These are phyloP conservation scores for Lycophotia porphyrea DNA, from an alignment of 2,888 invertebrate genomes.

Conservation along the genomic window DNA sequence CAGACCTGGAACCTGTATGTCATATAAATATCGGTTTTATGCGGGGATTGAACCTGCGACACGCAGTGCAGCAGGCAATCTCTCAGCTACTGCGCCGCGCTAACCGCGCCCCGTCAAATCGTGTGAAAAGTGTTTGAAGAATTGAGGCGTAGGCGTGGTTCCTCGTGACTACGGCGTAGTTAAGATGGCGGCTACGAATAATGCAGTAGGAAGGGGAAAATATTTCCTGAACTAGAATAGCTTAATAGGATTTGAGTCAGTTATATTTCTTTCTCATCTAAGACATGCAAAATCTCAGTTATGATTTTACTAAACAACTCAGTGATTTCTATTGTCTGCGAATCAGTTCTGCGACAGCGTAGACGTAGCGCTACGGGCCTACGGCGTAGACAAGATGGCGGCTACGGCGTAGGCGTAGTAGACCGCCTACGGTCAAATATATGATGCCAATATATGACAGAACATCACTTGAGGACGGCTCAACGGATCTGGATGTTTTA, in stretches of 20 bases:
- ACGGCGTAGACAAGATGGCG: conserved; percentile 20
- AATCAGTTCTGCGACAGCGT: not conserved
- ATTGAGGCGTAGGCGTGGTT: conserved; percentile 1
- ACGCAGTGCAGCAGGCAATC: too few relatives aligned
- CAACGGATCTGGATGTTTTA: not conserved
- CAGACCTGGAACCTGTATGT: too few relatives aligned
- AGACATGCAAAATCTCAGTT: not conserved
- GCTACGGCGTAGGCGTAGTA: not conserved
- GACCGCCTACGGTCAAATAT: too few relatives aligned
- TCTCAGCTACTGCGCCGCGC: too few relatives aligned
- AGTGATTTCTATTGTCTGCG: not conserved
- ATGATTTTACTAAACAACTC: too few relatives aligned
- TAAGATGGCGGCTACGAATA: not conserved
- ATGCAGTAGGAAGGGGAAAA: too few relatives aligned
- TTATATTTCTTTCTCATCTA: not conserved
- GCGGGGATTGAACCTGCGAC: too few relatives aligned
- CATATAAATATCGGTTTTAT: too few relatives aligned
- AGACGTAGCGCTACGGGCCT: conserved; percentile 6
- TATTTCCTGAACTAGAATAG: too few relatives aligned
- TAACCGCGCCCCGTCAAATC: too few relatives aligned
- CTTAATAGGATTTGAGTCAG: not conserved
- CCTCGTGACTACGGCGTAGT: not conserved
- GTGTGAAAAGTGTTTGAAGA: too few relatives aligned
- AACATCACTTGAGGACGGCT: not conserved
- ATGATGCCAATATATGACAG: not conserved